These are phyloP conservation scores for Catharus fuscescens DNA, from an alignment of 2,113 vertebrate species.

Conservation along the genomic window DNA sequence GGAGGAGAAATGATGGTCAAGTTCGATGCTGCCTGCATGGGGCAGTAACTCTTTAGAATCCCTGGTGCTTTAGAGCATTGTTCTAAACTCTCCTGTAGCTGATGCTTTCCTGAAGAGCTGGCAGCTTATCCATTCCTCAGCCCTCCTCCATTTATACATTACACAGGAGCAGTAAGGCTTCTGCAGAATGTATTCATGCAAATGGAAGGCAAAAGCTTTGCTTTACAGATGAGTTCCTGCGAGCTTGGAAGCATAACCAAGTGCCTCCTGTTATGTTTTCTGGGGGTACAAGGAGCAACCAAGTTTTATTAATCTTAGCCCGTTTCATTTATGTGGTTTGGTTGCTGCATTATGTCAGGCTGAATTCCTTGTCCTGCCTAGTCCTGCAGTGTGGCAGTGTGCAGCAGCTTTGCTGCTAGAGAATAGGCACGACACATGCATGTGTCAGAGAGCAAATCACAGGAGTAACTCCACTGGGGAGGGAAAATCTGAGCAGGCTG, in stretches of 20 bases:
- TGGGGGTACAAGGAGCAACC: not conserved
- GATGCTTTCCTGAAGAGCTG: not conserved
- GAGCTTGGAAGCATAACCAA: not conserved
- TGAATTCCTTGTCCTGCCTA: not conserved
- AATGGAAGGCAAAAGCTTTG: not conserved
- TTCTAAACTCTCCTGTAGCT: not conserved
- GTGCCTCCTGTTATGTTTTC: not conserved
- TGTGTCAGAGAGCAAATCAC: not conserved
- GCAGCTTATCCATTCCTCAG: not conserved
- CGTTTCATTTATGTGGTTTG: not conserved
- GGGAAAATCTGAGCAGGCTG: not conserved
- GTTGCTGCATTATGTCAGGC: not conserved
- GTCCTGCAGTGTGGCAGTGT: accelerated
- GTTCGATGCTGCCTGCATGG: not conserved
- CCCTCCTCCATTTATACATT: accelerated
- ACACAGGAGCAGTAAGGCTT: not conserved
- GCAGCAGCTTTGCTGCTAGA: not conserved
- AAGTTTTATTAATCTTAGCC: not conserved
- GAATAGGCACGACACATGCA: accelerated
- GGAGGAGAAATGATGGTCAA: not conserved
- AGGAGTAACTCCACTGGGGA: not conserved
- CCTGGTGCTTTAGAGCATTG: not conserved
- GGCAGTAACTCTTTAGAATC: not conserved
- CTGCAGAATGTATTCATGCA: not conserved
- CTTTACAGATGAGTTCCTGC: not conserved